Evolutionary conservation across 2,797 vertebrate genomes (phyloP).

Genomic region (Petrocephalus sullivani): DNA sequence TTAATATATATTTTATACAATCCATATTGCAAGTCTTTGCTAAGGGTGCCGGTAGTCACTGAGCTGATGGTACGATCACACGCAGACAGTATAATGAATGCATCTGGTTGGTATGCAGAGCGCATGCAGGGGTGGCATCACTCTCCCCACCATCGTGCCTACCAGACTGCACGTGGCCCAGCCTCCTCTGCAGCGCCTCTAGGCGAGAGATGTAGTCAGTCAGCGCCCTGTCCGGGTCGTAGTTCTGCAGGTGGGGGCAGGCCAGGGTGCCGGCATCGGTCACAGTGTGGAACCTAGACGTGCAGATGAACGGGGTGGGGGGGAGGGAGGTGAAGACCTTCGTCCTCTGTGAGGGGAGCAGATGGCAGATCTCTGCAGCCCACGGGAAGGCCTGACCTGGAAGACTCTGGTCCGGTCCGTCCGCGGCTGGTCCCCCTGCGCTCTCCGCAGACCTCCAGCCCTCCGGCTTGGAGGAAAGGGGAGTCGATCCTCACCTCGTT

Average conservation of each 20-base stretch:
- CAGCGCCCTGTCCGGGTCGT: slow-evolving; percentile 89
- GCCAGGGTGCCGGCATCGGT: slow-evolving; percentile 67
- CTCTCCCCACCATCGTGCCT: not conserved
- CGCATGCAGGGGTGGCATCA: not conserved
- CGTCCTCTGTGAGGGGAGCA: not conserved
- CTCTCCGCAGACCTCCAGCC: slow-evolving; percentile 75
- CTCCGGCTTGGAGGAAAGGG: slow-evolving; percentile 66
- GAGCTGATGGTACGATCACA: not conserved
- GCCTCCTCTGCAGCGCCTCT: slow-evolving; percentile 86
- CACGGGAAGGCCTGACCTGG: slow-evolving; percentile 66
- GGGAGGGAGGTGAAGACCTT: not conserved
- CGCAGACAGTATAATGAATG: not conserved
- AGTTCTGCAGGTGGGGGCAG: slow-evolving; percentile 89
- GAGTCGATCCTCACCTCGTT: slow-evolving; percentile 70
- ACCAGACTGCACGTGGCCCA: slow-evolving; percentile 89
- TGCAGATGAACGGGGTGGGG: not conserved
- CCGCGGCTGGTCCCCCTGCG: slow-evolving; percentile 68
- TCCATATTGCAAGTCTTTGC: not conserved
- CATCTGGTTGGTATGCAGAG: not conserved
- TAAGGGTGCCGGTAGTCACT: not conserved
- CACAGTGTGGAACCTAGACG: slow-evolving; percentile 63
- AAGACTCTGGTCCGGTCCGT: slow-evolving; percentile 73
- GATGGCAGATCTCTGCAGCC: slow-evolving; percentile 57
- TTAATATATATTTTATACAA: not conserved
- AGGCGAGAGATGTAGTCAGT: slow-evolving; percentile 90